Base-by-base conservation (phyloP, 2,113 vertebrate species). In the Microtus pennsylvanicus region DNA sequence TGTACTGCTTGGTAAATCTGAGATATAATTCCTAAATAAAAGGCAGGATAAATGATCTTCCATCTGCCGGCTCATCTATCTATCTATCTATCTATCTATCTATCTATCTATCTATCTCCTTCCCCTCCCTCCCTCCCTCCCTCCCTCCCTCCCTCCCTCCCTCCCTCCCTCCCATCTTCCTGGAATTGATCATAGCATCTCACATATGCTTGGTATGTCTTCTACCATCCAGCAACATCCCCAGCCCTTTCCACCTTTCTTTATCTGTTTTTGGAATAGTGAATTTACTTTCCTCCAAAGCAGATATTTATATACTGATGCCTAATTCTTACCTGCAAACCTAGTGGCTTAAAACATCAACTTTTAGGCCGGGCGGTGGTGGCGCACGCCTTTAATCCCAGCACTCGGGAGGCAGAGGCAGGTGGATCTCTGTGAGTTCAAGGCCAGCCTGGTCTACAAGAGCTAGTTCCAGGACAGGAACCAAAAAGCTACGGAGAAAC, bases 251-350 rank as follows among this genome's bases (percentile, higher is more conserved):
- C 28, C 12, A 82, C 17, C 1, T 65, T 93, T 78, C 22, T 87
- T 94, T 86, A 72, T 10, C 74, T 96, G 24, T 58, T 91, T 89
- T 74, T 95, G 13, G 81, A 92, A 88, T 80, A 55, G 47, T n/a
- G 30, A 81, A 21, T 93, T 96, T 81, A 72, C 94, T 93, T 69
- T 94, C 22, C 14, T 86, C 45, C 70, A 87, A 35, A 94, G 10
- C n/a, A 42, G 28, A 61, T 76, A 28, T n/a, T 93, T 94, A n/a
- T 45, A 16, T 42, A 42, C 7, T 77, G 42, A 69, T 89, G 75
- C n/a, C 24, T 76, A 81, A 61, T 47, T 67, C 38, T 87, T 58
- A 86, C 16, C 30, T 26, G 28, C 67, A 55, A 93, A 74, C 9
- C 45, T 80, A 75, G 58, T 81, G 90, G 38, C 77, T 95, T 91